Evolutionary conservation across 30 jellyfish, hydroid and myxozoan genomes (phyloP).

Genomic region (Hydractinia symbiolongicarpus): DNA sequence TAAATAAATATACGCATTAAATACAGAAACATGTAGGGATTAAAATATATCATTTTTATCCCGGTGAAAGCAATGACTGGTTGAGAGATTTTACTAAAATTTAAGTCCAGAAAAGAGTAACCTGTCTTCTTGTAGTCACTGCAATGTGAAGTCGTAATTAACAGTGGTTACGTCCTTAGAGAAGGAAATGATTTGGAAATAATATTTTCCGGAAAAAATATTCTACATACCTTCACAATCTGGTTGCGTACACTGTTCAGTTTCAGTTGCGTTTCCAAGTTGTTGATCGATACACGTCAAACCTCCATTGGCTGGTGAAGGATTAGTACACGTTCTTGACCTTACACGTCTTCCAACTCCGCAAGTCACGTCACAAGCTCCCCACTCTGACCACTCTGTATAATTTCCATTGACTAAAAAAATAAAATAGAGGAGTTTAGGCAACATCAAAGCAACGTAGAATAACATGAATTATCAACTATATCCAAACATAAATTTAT

Average conservation of each 20-base stretch:
- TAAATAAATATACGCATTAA: too few relatives aligned
- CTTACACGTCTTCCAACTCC: conserved; percentile 60
- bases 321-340: conserved; percentile 80
- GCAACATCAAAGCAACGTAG: too few relatives aligned
- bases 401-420: conserved; percentile 67
- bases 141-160: too few relatives aligned
- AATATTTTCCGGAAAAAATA: neutral
- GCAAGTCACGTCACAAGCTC: conserved; percentile 63
- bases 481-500: too few relatives aligned
- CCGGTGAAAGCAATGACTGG: too few relatives aligned
- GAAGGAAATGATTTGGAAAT: neutral
- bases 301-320: conserved; percentile 89
- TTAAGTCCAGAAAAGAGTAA: too few relatives aligned
- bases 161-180: neutral
- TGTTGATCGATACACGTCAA: conserved; percentile 48
- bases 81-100: too few relatives aligned
- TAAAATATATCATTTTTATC: too few relatives aligned
- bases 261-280: conserved; percentile 64
- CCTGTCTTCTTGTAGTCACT: too few relatives aligned
- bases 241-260: conserved; percentile 34
- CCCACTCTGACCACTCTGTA: conserved; percentile 74
- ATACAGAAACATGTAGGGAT: too few relatives aligned
- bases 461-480: too few relatives aligned
- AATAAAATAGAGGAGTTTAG: neutral
- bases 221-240: neutral